Conservation (phyloP, 2,113 vertebrate genomes). For the Xiphophorus maculatus region DNA sequence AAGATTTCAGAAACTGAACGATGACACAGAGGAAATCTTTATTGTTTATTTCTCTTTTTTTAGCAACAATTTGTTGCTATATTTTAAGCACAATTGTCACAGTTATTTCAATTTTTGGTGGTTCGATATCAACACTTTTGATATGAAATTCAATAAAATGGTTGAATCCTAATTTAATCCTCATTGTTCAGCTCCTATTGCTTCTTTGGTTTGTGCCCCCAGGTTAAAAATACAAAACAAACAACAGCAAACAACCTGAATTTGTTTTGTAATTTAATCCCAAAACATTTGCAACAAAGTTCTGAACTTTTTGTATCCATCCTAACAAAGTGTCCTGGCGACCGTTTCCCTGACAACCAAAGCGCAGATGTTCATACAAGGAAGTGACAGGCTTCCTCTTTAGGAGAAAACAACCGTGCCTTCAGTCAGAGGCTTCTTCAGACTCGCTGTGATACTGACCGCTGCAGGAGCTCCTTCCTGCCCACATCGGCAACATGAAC, state of each 20-base stretch:
- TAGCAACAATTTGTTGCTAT: no score
- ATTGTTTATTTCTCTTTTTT: no score
- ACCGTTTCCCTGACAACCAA: neutral
- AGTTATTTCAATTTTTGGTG: neutral
- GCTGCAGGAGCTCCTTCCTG: no score
- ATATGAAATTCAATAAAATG: neutral
- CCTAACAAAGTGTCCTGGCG: neutral
- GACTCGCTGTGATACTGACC: no score
- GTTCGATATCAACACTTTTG: neutral
- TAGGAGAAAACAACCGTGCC: no score
- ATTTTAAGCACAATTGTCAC: no score
- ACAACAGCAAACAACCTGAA: neutral
- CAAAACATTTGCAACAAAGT: neutral
- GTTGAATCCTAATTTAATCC: neutral
- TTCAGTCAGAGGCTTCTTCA: no score
- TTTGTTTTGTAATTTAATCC: neutral
- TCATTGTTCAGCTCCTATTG: no score
- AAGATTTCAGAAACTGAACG: neutral
- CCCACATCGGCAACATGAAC: no score
- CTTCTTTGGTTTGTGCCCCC: no score
- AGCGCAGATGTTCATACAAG: neutral
- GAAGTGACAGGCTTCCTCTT: no score
- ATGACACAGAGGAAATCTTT: neutral
- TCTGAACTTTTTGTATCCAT: neutral
- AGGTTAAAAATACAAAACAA: neutral